Base-by-base conservation (phyloP, 2,113 vertebrate species). In the Dipodomys spectabilis region DNA sequence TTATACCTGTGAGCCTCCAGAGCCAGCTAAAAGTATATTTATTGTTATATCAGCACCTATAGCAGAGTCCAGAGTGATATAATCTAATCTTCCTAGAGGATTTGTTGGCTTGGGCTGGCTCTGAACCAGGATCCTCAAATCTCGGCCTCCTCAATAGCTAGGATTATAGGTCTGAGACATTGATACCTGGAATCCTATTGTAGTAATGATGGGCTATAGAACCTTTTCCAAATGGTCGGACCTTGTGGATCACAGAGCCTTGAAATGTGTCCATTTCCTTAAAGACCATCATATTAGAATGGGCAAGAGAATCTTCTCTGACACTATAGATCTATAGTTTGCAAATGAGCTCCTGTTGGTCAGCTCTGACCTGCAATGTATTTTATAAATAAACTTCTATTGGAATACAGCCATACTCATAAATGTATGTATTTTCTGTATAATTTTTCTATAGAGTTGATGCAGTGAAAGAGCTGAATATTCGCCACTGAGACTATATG, bases 321-420 rank as follows among this genome's bases (percentile, higher is more conserved):
- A 60, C 7, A 32, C 0, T 81, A 7, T 60, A 80, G 67, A 49
- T 71, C 77, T 82, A 15, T n/a, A 19, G 62, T 71, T 90, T 74
- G 49, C 18, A 79, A 77, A 82, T 53, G 57, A 77, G 35, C 22
- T 30, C 3, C 8, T 32, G 5, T 86, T 53, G 30, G 23, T 73
- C 57, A 72, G 60, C 82, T 92, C 12, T 85, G 78, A 27, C 35
- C 45, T 11, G 10, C 20, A 32, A 28, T 64, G 19, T 82, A n/a
- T 84, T 81, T 91, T 72, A 86, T 62, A 81, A 71, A 53, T 74
- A 87, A 67, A 49, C 32, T 83, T 72, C 82, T 78, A 2, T 88
- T 78, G 65, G 13, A 94, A 92, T 30, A 82, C 49, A 73, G 45
- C 30, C 65, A 75, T 5, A 45, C 4, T 87, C 35, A 39, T 69